These are phyloP conservation scores for Pteropus rufus DNA, from an alignment of 2,797 vertebrate species.

Conservation along the genomic window DNA sequence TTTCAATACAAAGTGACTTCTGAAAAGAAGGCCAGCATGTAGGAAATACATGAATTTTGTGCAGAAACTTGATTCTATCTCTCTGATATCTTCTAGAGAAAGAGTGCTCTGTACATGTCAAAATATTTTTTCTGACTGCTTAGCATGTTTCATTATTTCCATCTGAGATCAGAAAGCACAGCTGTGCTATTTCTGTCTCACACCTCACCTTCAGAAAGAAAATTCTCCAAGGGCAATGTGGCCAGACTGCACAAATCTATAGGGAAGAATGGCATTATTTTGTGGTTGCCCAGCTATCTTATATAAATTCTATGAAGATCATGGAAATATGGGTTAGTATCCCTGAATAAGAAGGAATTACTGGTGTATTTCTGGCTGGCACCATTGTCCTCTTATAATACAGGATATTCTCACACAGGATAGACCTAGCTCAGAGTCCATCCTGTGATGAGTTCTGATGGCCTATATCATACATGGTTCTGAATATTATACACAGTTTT, in stretches of 20 bases:
- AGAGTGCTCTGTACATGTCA: neutral
- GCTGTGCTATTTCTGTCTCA: slow-evolving; percentile 6
- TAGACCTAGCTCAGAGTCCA: neutral
- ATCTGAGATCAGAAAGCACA: neutral
- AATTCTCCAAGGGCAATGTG: neutral
- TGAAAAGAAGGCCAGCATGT: neutral
- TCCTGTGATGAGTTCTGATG: neutral
- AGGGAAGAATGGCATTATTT: neutral
- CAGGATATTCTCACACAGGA: neutral
- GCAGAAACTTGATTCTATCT: neutral
- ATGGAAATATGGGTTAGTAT: neutral
- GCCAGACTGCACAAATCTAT: neutral
- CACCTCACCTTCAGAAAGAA: neutral
- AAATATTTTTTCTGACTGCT: slow-evolving; percentile 3
- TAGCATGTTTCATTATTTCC: neutral
- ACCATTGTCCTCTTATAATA: no score
- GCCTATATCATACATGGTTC: neutral
- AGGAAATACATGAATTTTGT: neutral
- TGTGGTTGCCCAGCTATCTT: neutral
- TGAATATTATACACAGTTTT: neutral
- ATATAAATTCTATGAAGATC: neutral
- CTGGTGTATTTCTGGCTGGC: neutral
- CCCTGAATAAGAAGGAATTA: neutral
- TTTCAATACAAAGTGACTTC: neutral
- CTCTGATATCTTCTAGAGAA: neutral